These are phyloP conservation scores for Drosophila fulvimacula DNA, from an alignment of 2,888 invertebrate species.

Conservation along the genomic window DNA sequence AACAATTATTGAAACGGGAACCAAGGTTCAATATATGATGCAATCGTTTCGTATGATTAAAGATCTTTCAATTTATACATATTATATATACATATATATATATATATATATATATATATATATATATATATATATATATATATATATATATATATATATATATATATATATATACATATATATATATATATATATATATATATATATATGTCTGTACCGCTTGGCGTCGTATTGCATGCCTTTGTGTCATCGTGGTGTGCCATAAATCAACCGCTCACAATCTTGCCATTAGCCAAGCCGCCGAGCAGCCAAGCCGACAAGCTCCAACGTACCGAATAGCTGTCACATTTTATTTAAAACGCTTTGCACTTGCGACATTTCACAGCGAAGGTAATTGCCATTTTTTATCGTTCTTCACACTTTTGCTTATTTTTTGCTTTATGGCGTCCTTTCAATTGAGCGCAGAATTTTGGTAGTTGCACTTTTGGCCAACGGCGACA, in stretches of 20 bases:
- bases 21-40: background rate
- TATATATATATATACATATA: background rate
- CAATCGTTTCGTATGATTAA: no score
- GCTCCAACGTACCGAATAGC: conserved; percentile 45
- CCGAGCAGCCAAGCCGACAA: conserved; percentile 7
- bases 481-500: conserved; percentile 7
- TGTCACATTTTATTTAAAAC: conserved; percentile 65
- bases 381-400: conserved; percentile 53
- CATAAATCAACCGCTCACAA: conserved; percentile 66
- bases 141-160: no score
- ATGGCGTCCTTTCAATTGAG: conserved; percentile 19
- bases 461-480: conserved; percentile 12
- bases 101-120: background rate
- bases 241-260: conserved; percentile 53
- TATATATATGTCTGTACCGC: no score
- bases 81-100: background rate
- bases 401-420: conserved; percentile 47
- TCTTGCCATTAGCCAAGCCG: conserved; percentile 64
- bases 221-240: conserved; percentile 54
- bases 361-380: conserved; percentile 36
- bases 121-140: no score
- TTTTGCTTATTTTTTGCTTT: conserved; percentile 5
- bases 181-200: background rate
- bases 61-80: no score
- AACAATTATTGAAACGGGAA: background rate